Evolutionary conservation across 2,113 vertebrate genomes (phyloP).

Genomic region (Misgurnus mizolepis): DNA sequence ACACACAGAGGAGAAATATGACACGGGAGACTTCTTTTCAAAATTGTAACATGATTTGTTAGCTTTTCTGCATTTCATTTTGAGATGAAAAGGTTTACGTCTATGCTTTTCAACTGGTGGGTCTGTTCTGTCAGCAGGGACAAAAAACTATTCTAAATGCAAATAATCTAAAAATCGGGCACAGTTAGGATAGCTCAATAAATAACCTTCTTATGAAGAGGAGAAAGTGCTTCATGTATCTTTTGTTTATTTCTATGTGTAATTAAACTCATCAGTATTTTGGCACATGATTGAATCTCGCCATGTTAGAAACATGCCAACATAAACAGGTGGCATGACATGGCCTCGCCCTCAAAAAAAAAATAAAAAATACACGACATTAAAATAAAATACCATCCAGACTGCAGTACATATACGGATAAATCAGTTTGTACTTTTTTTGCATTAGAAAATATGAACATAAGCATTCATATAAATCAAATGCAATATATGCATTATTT

Average conservation of each 20-base stretch:
- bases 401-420: too few relatives aligned
- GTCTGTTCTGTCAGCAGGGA: not conserved
- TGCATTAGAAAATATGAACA: too few relatives aligned
- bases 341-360: not conserved
- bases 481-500: too few relatives aligned
- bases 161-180: not conserved
- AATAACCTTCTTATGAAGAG: not conserved
- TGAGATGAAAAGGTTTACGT: not conserved
- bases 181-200: not conserved
- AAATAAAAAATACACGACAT: not conserved
- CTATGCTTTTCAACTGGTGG: not conserved
- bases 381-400: too few relatives aligned
- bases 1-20: not conserved
- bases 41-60: not conserved
- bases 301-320: constrained; percentile 5
- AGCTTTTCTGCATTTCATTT: not conserved
- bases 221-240: not conserved
- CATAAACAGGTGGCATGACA: constrained; percentile 7
- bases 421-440: too few relatives aligned
- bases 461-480: too few relatives aligned
- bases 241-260: not conserved
- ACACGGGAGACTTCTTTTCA: not conserved
- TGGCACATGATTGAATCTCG: not conserved
- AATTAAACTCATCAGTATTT: not conserved
- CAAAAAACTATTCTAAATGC: not conserved